Evolutionary conservation across 2,888 invertebrate genomes (phyloP).

Genomic region (Gymnosoma rotundatum): DNA sequence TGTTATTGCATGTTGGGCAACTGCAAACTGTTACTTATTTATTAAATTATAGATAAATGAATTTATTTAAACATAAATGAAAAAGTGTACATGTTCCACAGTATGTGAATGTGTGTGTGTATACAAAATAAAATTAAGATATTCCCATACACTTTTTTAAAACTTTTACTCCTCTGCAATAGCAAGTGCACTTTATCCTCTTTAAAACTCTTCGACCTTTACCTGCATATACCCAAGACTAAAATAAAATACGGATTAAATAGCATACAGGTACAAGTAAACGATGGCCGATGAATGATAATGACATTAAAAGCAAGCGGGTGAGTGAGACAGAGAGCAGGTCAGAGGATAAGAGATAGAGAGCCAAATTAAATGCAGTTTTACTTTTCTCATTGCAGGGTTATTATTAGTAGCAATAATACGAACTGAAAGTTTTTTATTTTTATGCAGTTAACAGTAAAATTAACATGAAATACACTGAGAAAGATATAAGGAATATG

Average conservation of each 20-base stretch:
- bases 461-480: slow-evolving; percentile 12
- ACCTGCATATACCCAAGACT: not conserved
- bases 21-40: slow-evolving; percentile 24
- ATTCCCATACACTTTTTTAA: slow-evolving; percentile 6
- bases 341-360: too few species aligned
- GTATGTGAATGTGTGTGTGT: not conserved
- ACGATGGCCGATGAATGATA: slow-evolving; percentile 17
- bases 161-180: not conserved
- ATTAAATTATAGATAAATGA: slow-evolving; percentile 40
- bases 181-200: not conserved
- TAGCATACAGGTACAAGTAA: not conserved
- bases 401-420: not conserved
- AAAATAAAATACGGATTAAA: not conserved
- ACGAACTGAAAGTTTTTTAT: not conserved
- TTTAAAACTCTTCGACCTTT: not conserved
- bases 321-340: too few species aligned
- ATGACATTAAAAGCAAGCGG: slow-evolving; percentile 3
- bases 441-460: not conserved
- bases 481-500: slow-evolving; percentile 37
- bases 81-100: not conserved
- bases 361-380: not conserved
- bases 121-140: slow-evolving; percentile 36
- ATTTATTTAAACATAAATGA: slow-evolving; percentile 30
- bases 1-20: slow-evolving; percentile 44
- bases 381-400: not conserved